Conservation (phyloP, 2,888 invertebrate genomes). For the Metacarcinus magister region DNA sequence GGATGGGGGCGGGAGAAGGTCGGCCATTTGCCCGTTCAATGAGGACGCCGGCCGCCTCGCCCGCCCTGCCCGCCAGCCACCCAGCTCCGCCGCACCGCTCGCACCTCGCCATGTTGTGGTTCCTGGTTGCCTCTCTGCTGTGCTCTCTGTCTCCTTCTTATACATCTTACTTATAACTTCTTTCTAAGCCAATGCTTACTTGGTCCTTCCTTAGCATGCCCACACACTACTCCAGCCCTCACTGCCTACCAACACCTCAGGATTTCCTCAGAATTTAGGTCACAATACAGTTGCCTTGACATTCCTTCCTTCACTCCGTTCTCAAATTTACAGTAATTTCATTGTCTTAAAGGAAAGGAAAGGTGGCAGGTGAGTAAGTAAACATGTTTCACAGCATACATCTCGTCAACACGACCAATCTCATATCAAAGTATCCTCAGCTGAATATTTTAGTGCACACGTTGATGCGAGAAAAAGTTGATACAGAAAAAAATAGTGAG, state of each 20-base stretch:
- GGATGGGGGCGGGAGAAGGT: constrained; percentile 31
- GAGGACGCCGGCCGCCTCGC: constrained; percentile 34
- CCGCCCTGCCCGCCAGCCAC: constrained; percentile 52
- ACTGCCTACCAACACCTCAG: constrained; percentile 3
- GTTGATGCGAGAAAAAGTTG: background rate
- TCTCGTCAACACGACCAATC: background rate
- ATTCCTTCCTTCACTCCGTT: constrained; percentile 40
- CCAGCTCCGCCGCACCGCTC: constrained; percentile 40
- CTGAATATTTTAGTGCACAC: background rate
- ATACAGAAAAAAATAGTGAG: background rate
- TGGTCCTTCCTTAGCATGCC: background rate
- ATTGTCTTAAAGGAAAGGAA: constrained; percentile 21
- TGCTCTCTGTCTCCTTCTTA: background rate
- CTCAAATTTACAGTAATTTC: constrained; percentile 1
- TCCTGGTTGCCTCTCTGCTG: constrained; percentile 35
- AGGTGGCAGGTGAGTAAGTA: background rate
- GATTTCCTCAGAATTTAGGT: constrained; percentile 44
- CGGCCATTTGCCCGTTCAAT: constrained; percentile 62
- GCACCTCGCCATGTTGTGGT: constrained; percentile 63
- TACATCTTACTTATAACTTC: background rate
- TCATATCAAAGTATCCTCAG: background rate
- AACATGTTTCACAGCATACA: background rate
- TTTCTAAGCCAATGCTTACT: background rate
- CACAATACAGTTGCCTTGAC: constrained; percentile 41
- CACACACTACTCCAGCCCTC: constrained; percentile 13